Evolutionary conservation across 64 coral and sea anemone species (phyloP).

Genomic region (Platygyra sinensis): DNA sequence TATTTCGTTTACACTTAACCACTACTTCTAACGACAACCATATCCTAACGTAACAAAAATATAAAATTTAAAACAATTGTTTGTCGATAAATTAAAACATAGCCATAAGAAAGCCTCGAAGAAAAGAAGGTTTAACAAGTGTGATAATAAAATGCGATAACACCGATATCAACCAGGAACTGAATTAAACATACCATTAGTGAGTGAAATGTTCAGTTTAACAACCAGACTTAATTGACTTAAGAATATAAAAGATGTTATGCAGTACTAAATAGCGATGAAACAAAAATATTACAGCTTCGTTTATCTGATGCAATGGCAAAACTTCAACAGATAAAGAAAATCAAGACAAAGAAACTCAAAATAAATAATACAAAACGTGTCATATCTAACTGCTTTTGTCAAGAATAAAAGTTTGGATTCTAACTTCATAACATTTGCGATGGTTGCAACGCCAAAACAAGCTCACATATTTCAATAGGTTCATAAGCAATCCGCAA

Average conservation of each 20-base stretch:
- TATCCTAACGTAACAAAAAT: conserved; percentile 5
- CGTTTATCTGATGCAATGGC: too few species aligned
- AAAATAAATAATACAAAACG: neutral
- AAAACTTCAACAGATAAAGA: too few species aligned
- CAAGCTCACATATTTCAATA: neutral
- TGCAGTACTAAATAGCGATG: too few species aligned
- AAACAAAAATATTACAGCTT: too few species aligned
- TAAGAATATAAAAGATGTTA: too few species aligned
- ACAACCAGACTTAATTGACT: too few species aligned
- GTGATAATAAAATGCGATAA: too few species aligned
- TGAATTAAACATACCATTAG: too few species aligned
- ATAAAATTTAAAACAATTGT: neutral
- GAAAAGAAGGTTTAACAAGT: neutral
- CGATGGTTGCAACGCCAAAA: conserved; percentile 15
- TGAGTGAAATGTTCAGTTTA: too few species aligned
- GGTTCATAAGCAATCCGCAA: neutral
- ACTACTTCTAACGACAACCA: conserved; percentile 9
- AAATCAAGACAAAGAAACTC: neutral
- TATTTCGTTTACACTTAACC: conserved; percentile 2
- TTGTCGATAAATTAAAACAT: neutral
- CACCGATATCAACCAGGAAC: too few species aligned
- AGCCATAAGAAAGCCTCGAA: neutral
- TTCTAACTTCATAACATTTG: neutral
- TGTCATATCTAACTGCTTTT: neutral
- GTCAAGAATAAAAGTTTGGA: neutral